These are phyloP conservation scores for Stenoptilia bipunctidactyla DNA, from an alignment of 2,888 invertebrate genomes.

Conservation along the genomic window DNA sequence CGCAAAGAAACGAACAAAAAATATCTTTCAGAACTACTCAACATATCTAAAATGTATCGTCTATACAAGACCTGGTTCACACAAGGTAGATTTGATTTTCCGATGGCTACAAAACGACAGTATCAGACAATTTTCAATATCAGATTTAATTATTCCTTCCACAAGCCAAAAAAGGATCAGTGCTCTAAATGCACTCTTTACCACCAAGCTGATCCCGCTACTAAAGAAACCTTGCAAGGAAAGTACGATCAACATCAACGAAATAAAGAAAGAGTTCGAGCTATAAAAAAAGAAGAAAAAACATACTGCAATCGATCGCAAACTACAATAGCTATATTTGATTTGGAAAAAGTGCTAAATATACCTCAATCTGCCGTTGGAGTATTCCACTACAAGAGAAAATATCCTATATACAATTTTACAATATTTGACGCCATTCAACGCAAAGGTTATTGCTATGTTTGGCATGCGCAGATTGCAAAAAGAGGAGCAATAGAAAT, in stretches of 20 bases:
- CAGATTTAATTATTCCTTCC: conserved; percentile 5
- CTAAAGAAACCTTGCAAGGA: conserved; percentile 3
- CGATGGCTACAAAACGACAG: conserved; percentile 12
- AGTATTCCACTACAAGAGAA: conserved; percentile 20
- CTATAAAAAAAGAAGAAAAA: conserved; percentile 19
- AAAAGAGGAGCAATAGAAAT: conserved; percentile 9
- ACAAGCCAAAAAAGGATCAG: conserved; percentile 8
- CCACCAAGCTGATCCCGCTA: conserved; percentile 4
- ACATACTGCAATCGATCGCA: conserved; percentile 1
- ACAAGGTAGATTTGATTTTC: conserved; percentile 7
- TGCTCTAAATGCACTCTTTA: conserved; percentile 4
- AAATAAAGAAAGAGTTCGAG: conserved; percentile 16
- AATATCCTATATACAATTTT: conserved; percentile 9
- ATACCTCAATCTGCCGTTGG: conserved; percentile 19
- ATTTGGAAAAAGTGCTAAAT: conserved; percentile 19
- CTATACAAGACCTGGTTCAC: conserved; percentile 11
- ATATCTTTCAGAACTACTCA: conserved; percentile 13
- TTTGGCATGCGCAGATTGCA: conserved; percentile 9
- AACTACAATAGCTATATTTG: conserved; percentile 16
- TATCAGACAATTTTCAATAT: conserved; percentile 3
- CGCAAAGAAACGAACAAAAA: conserved; percentile 6
- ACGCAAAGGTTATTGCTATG: conserved; percentile 6
- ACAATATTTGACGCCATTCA: neutral
- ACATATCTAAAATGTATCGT: conserved; percentile 17
- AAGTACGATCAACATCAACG: conserved; percentile 12